phyloP scores from a whole-genome alignment of 1,140 invertebrate genomes.

The Papilio helenus region DNA sequence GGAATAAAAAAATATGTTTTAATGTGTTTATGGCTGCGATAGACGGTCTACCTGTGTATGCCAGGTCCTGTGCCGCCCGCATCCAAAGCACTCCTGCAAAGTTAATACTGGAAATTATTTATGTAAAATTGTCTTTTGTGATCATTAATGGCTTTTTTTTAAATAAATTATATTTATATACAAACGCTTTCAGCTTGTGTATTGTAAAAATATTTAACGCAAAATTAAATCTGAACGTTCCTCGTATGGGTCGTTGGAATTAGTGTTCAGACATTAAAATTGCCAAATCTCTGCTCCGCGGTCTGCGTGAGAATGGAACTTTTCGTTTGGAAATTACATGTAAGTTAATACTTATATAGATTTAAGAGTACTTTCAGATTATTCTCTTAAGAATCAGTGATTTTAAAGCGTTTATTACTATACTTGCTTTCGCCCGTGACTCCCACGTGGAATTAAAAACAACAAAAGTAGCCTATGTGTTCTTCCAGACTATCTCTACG shows the following conservation, averaged over 20 bases:
- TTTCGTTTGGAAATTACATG: conserved; percentile 4
- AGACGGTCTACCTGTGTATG: no score
- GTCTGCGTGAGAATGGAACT: conserved; percentile 31
- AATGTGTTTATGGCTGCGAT: no score
- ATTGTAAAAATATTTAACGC: conserved; percentile 45
- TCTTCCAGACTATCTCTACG: no score
- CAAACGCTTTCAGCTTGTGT: conserved; percentile 37
- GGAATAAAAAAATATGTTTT: no score
- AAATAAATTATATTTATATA: neutral
- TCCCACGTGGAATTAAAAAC: no score
- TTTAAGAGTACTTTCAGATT: neutral
- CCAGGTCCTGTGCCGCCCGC: no score
- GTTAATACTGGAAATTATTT: no score
- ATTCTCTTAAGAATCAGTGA: neutral
- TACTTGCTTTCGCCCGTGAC: neutral
- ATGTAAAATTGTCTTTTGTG: no score
- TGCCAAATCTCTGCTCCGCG: conserved; percentile 42
- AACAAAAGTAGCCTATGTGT: no score
- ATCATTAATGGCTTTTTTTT: no score
- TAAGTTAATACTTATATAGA: neutral
- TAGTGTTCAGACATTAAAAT: conserved; percentile 49
- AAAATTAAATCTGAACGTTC: conserved; percentile 55
- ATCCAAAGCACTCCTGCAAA: no score
- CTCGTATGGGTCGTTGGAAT: conserved; percentile 53
- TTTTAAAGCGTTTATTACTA: neutral